Evolutionary conservation across 2,888 invertebrate species (phyloP).

Genomic region (Tanytarsus gracilentus): DNA sequence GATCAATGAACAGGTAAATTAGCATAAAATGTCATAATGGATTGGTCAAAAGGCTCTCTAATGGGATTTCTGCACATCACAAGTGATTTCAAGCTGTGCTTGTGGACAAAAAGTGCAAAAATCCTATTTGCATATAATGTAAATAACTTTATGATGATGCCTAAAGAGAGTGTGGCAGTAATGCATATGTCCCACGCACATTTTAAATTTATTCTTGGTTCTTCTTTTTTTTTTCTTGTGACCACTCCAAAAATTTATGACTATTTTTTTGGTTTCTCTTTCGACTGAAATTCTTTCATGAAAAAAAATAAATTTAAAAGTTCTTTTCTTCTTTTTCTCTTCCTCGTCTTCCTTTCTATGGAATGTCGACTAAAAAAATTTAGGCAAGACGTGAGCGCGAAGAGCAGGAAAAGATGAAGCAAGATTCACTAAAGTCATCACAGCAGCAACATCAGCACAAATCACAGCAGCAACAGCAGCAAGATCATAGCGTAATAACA

Average conservation of each 20-base stretch:
- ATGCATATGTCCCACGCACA: constrained; percentile 1
- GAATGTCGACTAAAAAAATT: constrained; percentile 2
- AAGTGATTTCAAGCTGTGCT: too few species aligned
- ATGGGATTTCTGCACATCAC: too few species aligned
- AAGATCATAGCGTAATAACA: constrained; percentile 39
- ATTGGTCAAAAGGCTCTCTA: too few species aligned
- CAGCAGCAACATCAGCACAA: constrained; percentile 62
- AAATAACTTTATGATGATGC: neutral
- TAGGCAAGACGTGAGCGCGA: constrained; percentile 76
- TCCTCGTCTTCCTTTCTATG: constrained; percentile 22
- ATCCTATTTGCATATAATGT: neutral
- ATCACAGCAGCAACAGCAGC: constrained; percentile 41
- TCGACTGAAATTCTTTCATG: neutral
- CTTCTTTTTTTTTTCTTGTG: neutral
- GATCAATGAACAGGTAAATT: constrained; percentile 71
- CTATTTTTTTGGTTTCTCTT: neutral
- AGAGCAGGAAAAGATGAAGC: constrained; percentile 85
- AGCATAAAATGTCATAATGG: constrained; percentile 23
- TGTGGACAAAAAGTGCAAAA: too few species aligned
- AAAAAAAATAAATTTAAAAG: neutral
- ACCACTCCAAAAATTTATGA: constrained; percentile 3
- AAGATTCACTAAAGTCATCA: constrained; percentile 79
- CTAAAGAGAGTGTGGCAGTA: neutral
- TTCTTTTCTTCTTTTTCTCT: constrained; percentile 25
- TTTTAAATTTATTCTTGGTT: neutral